Base-by-base conservation (phyloP, 2,888 invertebrate genomes). In the Agriopis leucophaearia region DNA sequence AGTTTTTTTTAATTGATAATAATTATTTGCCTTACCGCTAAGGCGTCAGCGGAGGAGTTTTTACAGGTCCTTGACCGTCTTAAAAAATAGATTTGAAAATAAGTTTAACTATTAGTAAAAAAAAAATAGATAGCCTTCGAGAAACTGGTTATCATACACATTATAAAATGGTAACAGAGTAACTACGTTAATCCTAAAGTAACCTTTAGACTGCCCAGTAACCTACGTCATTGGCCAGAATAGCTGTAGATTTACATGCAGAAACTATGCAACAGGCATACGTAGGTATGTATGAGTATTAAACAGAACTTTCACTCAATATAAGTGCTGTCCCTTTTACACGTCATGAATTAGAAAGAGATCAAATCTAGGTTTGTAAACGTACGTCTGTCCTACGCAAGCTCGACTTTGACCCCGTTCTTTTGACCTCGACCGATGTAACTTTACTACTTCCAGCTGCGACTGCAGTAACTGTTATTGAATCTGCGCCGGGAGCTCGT, bases 401-500 rank as follows among this genome's bases (percentile, higher is more conserved):
- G 76, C 70, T 56, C 83, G 91, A 90, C 92, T 90, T 92, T 92
- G 92, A 92, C 92, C 92, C 74, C 87, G 80, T 88, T 91, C 70
- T 70, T 77, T 76, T 85, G 90, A 92, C 92, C 92, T 89, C 89
- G 85, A 84, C 84, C 85, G 80, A 57, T 63, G 59, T 56, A 27
- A 27, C 27, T 27, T 27, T 35, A 27, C n/a, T 12, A 45, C 59
- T 16, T 8, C 18, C 58, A 58, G 45, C 70, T 71, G 73, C 76
- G 76, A 73, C 72, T 73, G 27, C 3, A 71, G 73, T 71, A 73
- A 48, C 65, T 64, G 66, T 35, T 57, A 57, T 36, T 36, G 10
- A 57, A 57, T 45, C 57, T 57, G 45, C 36, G 59, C 12, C 55
- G 36, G 58, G 58, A 40, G 12, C 35, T 55, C n/a, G 65, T 35